Percentiles rank a stretch among this genome's conserved stretches.
These are phyloP conservation scores for Himalopsyche japonica DNA, from an alignment of 2,888 invertebrate species.

Conservation along the genomic window DNA sequence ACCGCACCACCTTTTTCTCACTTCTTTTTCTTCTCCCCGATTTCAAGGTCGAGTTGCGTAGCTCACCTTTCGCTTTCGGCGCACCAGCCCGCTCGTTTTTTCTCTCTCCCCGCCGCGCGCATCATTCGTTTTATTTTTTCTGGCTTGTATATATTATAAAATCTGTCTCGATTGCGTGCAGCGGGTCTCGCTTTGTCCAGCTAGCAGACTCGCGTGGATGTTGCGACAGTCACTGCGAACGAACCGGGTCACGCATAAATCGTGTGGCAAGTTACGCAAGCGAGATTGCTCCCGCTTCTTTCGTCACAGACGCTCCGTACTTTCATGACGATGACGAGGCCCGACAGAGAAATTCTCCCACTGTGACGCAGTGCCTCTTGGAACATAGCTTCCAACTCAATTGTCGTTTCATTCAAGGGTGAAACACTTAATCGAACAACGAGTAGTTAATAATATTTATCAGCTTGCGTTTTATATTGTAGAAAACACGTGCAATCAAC, in stretches of 20 bases:
- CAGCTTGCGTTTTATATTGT: too few species aligned
- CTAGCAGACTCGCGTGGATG: slow-evolving; percentile 11
- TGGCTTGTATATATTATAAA: background rate
- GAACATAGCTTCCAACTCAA: too few species aligned
- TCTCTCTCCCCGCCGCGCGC: background rate
- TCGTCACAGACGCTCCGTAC: slow-evolving; percentile 28
- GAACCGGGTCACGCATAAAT: slow-evolving; percentile 38
- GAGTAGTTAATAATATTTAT: too few species aligned
- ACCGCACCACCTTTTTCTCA: slow-evolving; percentile 21
- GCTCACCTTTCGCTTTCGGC: slow-evolving; percentile 38
- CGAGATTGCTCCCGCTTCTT: slow-evolving; percentile 13
- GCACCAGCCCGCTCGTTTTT: slow-evolving; percentile 3
- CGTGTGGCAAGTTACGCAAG: slow-evolving; percentile 30
- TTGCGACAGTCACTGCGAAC: slow-evolving; percentile 34
- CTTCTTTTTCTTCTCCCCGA: slow-evolving; percentile 39
- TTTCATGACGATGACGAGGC: background rate
- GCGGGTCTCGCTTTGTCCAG: background rate
- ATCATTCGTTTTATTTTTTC: background rate
- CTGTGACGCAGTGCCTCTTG: background rate
- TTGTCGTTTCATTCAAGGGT: too few species aligned
- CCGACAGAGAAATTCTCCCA: background rate
- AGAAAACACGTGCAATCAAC: too few species aligned
- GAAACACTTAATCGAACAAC: too few species aligned
- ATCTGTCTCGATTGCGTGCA: background rate
- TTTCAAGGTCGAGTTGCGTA: slow-evolving; percentile 36